phyloP scores from a whole-genome alignment of 1,140 invertebrate species.

The Argopecten irradians region DNA sequence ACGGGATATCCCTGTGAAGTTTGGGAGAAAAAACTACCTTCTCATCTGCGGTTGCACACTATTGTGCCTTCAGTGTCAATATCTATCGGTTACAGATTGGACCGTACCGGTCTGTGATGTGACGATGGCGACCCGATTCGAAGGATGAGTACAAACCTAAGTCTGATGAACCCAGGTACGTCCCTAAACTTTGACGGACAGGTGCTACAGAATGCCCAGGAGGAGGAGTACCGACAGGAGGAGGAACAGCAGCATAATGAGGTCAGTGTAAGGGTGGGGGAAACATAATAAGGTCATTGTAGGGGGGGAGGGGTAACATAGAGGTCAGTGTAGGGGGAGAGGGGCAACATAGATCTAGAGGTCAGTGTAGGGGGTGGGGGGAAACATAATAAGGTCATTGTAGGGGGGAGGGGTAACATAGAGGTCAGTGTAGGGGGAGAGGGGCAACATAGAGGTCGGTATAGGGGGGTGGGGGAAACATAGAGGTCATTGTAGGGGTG shows the following conservation, averaged over 20 bases:
- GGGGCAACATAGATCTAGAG: background rate
- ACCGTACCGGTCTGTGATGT: background rate
- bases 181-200: conserved; percentile 71
- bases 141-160: conserved; percentile 16
- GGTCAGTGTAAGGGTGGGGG: conserved; percentile 48
- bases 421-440: background rate
- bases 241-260: conserved; percentile 70
- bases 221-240: conserved; percentile 67
- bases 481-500: too few species aligned
- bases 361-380: background rate
- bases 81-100: too few species aligned
- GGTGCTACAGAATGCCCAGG: conserved; percentile 66
- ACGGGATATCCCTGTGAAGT: too few species aligned
- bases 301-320: background rate
- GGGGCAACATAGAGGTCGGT: too few species aligned
- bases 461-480: too few species aligned
- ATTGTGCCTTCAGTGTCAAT: too few species aligned
- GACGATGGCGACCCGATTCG: background rate
- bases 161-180: conserved; percentile 45
- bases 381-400: background rate
- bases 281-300: background rate
- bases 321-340: background rate
- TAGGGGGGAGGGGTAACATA: background rate
- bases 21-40: too few species aligned
- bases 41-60: too few species aligned